Conservation (phyloP, 2,113 vertebrate genomes). For the Lampris megalopsis region DNA sequence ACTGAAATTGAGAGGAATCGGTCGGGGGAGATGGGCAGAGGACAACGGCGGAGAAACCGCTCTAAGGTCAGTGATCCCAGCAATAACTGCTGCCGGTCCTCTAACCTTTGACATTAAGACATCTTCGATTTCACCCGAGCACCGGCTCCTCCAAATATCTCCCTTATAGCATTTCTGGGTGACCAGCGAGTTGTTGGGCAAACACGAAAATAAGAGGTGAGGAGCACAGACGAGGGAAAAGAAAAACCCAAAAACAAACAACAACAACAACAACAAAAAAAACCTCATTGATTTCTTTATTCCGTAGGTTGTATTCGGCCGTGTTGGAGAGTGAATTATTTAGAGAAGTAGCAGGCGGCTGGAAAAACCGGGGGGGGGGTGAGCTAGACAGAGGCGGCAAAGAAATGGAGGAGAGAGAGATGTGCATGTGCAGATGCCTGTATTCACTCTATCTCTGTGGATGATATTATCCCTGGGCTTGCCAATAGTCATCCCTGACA, state of each 20-base stretch:
- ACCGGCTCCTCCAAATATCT: constrained; percentile 14
- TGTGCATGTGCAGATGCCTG: not conserved
- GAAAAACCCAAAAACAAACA: too few relatives aligned
- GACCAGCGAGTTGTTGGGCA: constrained; percentile 18
- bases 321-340: constrained; percentile 63
- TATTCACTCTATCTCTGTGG: not conserved
- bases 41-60: too few relatives aligned
- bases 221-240: not conserved
- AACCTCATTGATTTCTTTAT: constrained; percentile 9
- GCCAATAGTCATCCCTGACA: constrained; percentile 1
- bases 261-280: not conserved
- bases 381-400: constrained; percentile 6
- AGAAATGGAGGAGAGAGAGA: not conserved
- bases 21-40: not conserved
- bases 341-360: constrained; percentile 42
- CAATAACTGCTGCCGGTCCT: not conserved
- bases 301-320: constrained; percentile 9
- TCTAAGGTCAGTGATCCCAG: constrained; percentile 2
- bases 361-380: constrained; percentile 15
- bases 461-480: constrained; percentile 1
- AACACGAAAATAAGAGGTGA: not conserved
- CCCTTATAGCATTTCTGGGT: constrained; percentile 16
- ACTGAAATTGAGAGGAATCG: not conserved
- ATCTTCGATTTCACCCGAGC: constrained; percentile 1
- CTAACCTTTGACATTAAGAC: constrained; percentile 18